Evolutionary conservation across 2,797 vertebrate species (phyloP).

Genomic region (Sciurus vulgaris): DNA sequence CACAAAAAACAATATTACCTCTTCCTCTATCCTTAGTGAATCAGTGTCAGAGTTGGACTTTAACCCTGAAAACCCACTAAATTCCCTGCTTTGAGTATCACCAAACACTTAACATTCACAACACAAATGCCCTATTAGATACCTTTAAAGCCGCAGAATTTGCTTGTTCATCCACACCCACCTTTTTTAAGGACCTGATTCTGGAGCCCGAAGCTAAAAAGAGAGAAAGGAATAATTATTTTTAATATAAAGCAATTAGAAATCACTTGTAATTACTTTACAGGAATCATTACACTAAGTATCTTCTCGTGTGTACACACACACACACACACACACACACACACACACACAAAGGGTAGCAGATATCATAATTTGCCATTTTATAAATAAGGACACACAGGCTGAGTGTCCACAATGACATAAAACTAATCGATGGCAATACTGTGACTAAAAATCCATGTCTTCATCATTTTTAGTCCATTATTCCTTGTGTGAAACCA

Average conservation of each 20-base stretch:
- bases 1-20: not conserved
- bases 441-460: not conserved
- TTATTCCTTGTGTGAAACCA: constrained; percentile 19
- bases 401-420: not conserved
- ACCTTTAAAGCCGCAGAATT: constrained; percentile 95
- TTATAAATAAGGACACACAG: not conserved
- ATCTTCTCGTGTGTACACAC: not conserved
- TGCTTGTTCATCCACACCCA: constrained; percentile 97
- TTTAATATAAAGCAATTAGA: constrained; percentile 57
- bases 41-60: constrained; percentile 64
- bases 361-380: not conserved
- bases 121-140: constrained; percentile 46
- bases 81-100: not conserved
- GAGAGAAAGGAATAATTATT: constrained; percentile 59
- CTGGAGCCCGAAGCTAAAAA: constrained; percentile 96
- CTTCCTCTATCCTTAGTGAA: not conserved
- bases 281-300: not conserved
- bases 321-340: too few relatives aligned
- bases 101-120: not conserved
- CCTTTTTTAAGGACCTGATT: constrained; percentile 99
- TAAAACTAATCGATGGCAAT: constrained; percentile 9
- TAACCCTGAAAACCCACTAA: constrained; percentile 34
- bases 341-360: not conserved
- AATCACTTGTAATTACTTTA: constrained; percentile 12
- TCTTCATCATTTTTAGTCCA: not conserved